These are phyloP conservation scores for Sympetrum striolatum DNA, from an alignment of 2,888 invertebrate species.

Conservation along the genomic window DNA sequence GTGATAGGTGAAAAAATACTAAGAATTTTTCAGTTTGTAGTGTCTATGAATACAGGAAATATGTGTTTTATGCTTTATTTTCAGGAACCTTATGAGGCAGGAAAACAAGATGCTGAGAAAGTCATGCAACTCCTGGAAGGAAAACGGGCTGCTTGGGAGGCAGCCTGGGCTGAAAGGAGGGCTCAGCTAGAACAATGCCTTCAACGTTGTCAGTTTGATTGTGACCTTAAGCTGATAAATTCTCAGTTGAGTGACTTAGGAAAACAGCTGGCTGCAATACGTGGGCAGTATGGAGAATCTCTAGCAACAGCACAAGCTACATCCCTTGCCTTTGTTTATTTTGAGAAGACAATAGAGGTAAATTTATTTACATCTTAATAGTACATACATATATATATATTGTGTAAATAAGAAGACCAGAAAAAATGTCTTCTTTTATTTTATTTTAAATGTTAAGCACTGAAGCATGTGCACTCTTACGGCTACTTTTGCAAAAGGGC, in stretches of 20 bases:
- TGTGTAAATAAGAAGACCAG: too few relatives aligned
- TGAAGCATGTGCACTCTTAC: too few relatives aligned
- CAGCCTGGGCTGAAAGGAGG: constrained; percentile 65
- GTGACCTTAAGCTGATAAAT: constrained; percentile 74
- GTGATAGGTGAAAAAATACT: too few relatives aligned
- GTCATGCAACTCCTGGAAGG: constrained; percentile 69
- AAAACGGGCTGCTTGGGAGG: constrained; percentile 70
- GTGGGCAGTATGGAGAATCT: constrained; percentile 76
- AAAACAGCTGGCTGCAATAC: constrained; percentile 68
- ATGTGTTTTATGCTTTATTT: constrained; percentile 36
- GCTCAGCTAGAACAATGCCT: constrained; percentile 68
- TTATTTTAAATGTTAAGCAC: too few relatives aligned
- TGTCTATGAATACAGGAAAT: background rate
- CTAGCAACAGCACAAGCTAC: constrained; percentile 73
- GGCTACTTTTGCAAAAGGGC: too few relatives aligned
- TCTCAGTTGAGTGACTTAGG: constrained; percentile 73
- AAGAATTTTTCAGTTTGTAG: background rate
- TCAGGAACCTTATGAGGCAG: constrained; percentile 70
- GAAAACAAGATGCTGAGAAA: constrained; percentile 73
- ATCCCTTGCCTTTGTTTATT: constrained; percentile 74
- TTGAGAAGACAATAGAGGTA: constrained; percentile 80
- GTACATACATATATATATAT: too few relatives aligned
- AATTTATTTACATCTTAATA: constrained; percentile 51
- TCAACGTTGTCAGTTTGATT: constrained; percentile 71
- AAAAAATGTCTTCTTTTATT: too few relatives aligned